Evolutionary conservation across 2,797 vertebrate species (phyloP).

Genomic region (Hyperoplus immaculatus): DNA sequence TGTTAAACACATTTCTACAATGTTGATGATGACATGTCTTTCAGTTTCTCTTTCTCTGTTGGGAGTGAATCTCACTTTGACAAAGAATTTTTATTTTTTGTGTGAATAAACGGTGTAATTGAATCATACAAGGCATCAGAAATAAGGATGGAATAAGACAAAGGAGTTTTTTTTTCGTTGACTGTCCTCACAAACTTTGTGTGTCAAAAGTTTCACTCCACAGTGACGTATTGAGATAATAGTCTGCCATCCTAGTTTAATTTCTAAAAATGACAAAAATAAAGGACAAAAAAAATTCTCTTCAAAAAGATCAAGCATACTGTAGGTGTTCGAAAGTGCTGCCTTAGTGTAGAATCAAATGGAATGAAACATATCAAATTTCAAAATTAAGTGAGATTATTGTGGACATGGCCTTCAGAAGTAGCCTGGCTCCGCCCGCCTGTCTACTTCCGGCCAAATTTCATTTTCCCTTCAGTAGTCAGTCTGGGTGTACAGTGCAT

Average conservation of each 20-base stretch:
- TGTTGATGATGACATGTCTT: neutral
- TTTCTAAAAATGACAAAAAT: neutral
- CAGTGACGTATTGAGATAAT: neutral
- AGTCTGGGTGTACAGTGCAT: too few species aligned
- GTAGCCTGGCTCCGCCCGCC: too few species aligned
- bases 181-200: neutral
- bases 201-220: neutral
- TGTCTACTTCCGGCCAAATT: too few species aligned
- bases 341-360: neutral
- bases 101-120: neutral
- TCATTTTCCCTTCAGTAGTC: too few species aligned
- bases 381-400: slow-evolving; percentile 31
- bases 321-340: neutral
- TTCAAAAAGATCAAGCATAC: neutral
- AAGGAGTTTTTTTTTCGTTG: neutral
- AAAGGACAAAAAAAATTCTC: neutral
- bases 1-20: neutral
- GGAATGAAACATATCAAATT: slow-evolving; percentile 1
- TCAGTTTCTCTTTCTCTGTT: slow-evolving; percentile 6
- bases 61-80: neutral
- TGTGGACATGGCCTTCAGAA: slow-evolving; percentile 16
- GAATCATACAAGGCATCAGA: neutral
- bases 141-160: slow-evolving; percentile 8
- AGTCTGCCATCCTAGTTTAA: neutral
- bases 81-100: too few species aligned